Base-by-base conservation (phyloP, 1,140 invertebrate species). In the Bombus terrestris region DNA sequence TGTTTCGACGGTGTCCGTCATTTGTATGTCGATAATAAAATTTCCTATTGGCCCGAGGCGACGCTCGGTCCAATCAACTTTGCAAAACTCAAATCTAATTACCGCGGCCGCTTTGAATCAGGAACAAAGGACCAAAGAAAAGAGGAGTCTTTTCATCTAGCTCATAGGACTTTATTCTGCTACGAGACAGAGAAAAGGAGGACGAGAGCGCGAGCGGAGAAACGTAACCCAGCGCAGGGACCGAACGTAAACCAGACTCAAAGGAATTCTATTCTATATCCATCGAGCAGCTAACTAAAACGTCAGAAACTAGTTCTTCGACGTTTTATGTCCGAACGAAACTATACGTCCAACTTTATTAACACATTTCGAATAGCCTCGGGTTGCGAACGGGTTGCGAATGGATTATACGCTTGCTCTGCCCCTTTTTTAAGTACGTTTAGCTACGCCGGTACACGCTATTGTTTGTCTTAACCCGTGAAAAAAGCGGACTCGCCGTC, bases 21-120 rank as follows among this genome's bases (percentile, higher is more conserved):
- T 88, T 88, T 88, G 86, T 86, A 78, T 69, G 86, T 53, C 80
- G 79, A 77, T 91, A 91, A 91, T 90, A 90, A 86, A 89, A 91
- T 91, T 81, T 88, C 66, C 88, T 57, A 74, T 88, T 78, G 78
- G 71, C 80, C 79, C 89, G 39, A 72, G 68, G 74, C 82, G 83
- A 53, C 77, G 86, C 86, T 62, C 84, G 69, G 82, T 71, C 83
- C 87, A 89, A 91, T 91, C 86, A 87, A 91, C 89, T 91, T 91
- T 88, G 89, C 87, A 88, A 90, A 91, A 91, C 90, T 91, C 89
- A 85, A 90, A 91, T 91, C 90, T 89, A 90, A 90, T 91, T 91
- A 91, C 89, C 82, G 68, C 80, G 68, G 81, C 32, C 43, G 78
- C 89, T 86, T 90, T 90, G 89, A 88, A 86, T 88, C 81, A 72